Evolutionary conservation across 1,140 invertebrate genomes (phyloP).

Genomic region (Mesaphorura yosii): DNA sequence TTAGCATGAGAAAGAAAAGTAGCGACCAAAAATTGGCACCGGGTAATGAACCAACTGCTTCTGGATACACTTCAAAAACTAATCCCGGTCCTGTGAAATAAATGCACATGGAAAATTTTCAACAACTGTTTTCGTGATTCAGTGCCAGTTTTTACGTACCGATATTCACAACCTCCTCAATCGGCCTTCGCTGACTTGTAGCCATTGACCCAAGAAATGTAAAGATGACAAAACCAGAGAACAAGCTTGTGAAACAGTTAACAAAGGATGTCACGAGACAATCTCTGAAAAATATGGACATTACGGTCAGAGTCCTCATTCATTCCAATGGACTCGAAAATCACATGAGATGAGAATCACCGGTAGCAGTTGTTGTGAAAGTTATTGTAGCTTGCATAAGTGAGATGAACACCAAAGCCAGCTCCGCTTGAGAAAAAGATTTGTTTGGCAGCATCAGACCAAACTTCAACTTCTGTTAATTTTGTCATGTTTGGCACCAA

Average conservation of each 20-base stretch:
- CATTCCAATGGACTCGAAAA: too few species aligned
- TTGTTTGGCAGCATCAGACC: slow-evolving; percentile 82
- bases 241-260: slow-evolving; percentile 80
- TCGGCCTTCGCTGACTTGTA: slow-evolving; percentile 62
- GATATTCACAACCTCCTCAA: slow-evolving; percentile 74
- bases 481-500: slow-evolving; percentile 39
- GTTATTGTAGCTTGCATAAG: slow-evolving; percentile 78
- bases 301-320: background rate
- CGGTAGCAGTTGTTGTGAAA: slow-evolving; percentile 74
- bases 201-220: slow-evolving; percentile 87
- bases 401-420: slow-evolving; percentile 79
- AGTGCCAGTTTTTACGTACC: slow-evolving; percentile 41
- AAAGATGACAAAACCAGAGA: slow-evolving; percentile 88
- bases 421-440: slow-evolving; percentile 85
- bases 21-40: slow-evolving; percentile 77
- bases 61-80: slow-evolving; percentile 84
- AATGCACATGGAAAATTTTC: too few species aligned
- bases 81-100: slow-evolving; percentile 57
- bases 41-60: slow-evolving; percentile 76
- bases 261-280: slow-evolving; percentile 58
- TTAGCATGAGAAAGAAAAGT: slow-evolving; percentile 86
- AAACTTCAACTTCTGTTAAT: slow-evolving; percentile 48
- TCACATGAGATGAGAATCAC: slow-evolving; percentile 42
- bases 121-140: too few species aligned
- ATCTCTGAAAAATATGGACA: slow-evolving; percentile 49